phyloP scores from a whole-genome alignment of 1,140 invertebrate genomes.

The Ceratitis capitata region DNA sequence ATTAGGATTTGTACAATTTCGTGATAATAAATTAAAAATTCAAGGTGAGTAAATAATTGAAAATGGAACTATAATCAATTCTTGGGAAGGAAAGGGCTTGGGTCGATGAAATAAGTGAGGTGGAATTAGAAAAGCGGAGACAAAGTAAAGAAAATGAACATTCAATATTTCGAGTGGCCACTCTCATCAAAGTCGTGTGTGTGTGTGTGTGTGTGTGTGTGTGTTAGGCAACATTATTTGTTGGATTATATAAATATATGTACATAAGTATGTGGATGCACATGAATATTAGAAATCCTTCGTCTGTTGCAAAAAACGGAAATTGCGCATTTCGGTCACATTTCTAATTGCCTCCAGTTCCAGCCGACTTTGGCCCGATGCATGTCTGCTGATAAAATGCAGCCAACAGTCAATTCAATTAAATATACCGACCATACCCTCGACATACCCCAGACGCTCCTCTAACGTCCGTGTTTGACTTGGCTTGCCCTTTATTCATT shows the following conservation, averaged over 20 bases:
- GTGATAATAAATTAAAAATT: constrained; percentile 65
- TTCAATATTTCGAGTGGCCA: background rate
- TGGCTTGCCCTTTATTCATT: constrained; percentile 1
- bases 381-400: constrained; percentile 17
- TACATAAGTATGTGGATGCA: background rate
- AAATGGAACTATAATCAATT: constrained; percentile 39
- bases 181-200: background rate
- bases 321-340: constrained; percentile 41
- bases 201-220: background rate
- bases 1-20: constrained; percentile 64
- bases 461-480: background rate
- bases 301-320: background rate
- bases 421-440: background rate
- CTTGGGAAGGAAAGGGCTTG: background rate
- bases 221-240: no score
- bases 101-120: background rate
- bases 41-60: constrained; percentile 57
- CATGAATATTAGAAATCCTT: background rate
- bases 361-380: background rate
- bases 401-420: background rate
- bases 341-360: constrained; percentile 32
- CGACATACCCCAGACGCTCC: background rate
- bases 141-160: background rate
- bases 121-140: background rate
- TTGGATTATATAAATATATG: background rate